Evolutionary conservation across 2,113 vertebrate species (phyloP), one percentile per base, ranked within the genome.

Genomic region (Anas platyrhynchos): DNA sequence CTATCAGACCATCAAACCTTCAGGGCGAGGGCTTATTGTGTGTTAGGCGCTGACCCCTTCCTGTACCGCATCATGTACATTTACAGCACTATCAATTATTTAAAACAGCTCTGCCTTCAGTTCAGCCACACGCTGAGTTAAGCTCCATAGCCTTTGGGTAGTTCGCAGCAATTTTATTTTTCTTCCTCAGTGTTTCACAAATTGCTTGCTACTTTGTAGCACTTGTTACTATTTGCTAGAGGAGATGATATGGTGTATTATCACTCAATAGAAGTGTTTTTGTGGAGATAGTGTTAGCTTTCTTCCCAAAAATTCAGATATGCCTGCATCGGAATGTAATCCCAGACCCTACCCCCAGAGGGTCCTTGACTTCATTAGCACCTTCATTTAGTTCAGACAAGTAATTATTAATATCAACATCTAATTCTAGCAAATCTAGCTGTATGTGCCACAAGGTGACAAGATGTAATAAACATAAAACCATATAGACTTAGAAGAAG

Each of bases 361-460:
- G 77, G 48, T 9, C 79, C 44, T 66, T 79, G 93, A 88, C 94
- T 96, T 95, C 80, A 95, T 96, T 97, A 95, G 86, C 95, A 93
- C 80, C 91, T 96, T 91, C 86, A 79, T 97, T 94, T 95, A 95
- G 69, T 61, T 86, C 88, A 96, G 80, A 86, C 73, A 90, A 92
- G 93, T 94, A 93, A 94, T 96, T 97, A 94, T 91, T 93, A 96
- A 88, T 94, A 95, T 78, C 88, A 95, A 83, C 93, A 93, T 71
- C 85, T 59, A 96, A 25, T 90, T 97, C 90, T 82, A 95, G 61
- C 88, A 88, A 88, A 83, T 86, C 52, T 96, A 84, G 58, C 52
- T 95, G 65, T 58, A 75, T 95, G 76, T 90, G 88, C 48, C 92
- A 90, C 92, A 78, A 93, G 83, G 86, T 95, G 88, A 96, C 73